phyloP scores from a whole-genome alignment of 2,797 vertebrate species.

The Brachymystax lenok region DNA sequence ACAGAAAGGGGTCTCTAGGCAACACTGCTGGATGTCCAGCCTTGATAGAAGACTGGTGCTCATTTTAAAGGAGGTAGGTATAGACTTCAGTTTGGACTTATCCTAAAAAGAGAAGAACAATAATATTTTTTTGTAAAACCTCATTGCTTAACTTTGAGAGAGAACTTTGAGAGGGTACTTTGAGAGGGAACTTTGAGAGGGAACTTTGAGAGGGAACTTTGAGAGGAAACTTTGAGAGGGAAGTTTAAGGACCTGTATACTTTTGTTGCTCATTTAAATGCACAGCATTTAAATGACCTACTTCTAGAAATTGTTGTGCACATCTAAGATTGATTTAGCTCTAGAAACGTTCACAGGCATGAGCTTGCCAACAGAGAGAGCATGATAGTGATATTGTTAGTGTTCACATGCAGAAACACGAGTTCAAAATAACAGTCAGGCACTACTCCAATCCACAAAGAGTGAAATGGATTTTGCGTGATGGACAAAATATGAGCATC shows the following conservation, averaged over 20 bases:
- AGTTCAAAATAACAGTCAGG: conserved; percentile 1
- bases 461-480: neutral
- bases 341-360: neutral
- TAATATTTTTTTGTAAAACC: neutral
- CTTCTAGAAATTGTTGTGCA: neutral
- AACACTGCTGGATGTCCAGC: conserved; percentile 12
- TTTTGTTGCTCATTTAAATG: conserved; percentile 6
- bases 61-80: neutral
- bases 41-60: neutral
- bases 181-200: no score
- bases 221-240: neutral
- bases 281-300: neutral
- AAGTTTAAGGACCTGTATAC: neutral
- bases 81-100: neutral
- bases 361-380: conserved; percentile 4
- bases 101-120: neutral
- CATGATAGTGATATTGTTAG: neutral
- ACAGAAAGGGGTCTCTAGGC: conserved; percentile 10
- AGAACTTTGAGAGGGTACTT: neutral
- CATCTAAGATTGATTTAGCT: neutral
- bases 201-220: no score
- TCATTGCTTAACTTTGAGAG: neutral
- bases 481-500: neutral
- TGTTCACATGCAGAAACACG: conserved; percentile 4
- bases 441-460: conserved; percentile 5